These are phyloP conservation scores for Brenthis ino DNA, from an alignment of 2,888 invertebrate genomes.

Conservation along the genomic window DNA sequence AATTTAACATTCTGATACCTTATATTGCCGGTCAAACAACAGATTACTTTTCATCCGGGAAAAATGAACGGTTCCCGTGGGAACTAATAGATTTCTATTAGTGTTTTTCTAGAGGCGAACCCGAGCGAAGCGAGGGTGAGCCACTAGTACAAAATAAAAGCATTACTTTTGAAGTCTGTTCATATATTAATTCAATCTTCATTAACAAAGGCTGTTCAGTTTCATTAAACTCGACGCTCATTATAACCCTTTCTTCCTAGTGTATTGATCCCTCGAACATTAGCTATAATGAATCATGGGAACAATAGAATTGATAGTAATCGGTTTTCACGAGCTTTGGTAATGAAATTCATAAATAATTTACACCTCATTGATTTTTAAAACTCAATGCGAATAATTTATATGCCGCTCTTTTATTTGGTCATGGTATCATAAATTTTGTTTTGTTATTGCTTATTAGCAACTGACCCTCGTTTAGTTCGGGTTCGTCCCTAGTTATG, in stretches of 20 bases:
- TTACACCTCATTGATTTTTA: constrained; percentile 34
- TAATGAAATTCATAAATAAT: constrained; percentile 36
- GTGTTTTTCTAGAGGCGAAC: no score
- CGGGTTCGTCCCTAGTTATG: no score
- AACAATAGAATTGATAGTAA: constrained; percentile 32
- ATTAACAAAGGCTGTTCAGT: constrained; percentile 1
- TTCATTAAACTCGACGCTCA: background rate
- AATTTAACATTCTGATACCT: no score
- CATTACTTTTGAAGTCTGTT: no score
- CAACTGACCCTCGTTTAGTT: no score
- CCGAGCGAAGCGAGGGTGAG: no score
- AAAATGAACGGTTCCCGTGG: no score
- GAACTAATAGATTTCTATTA: no score
- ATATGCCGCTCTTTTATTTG: constrained; percentile 9
- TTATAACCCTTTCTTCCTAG: constrained; percentile 1
- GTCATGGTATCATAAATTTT: background rate
- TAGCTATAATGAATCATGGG: constrained; percentile 25
- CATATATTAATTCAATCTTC: background rate
- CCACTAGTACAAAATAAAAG: no score
- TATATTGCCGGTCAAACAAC: no score
- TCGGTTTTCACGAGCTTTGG: constrained; percentile 34
- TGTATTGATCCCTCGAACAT: constrained; percentile 23
- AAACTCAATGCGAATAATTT: constrained; percentile 31
- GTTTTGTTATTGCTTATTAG: no score
- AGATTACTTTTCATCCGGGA: no score